These are phyloP conservation scores for Limulus polyphemus DNA, from an alignment of 2,888 invertebrate species.

Conservation along the genomic window DNA sequence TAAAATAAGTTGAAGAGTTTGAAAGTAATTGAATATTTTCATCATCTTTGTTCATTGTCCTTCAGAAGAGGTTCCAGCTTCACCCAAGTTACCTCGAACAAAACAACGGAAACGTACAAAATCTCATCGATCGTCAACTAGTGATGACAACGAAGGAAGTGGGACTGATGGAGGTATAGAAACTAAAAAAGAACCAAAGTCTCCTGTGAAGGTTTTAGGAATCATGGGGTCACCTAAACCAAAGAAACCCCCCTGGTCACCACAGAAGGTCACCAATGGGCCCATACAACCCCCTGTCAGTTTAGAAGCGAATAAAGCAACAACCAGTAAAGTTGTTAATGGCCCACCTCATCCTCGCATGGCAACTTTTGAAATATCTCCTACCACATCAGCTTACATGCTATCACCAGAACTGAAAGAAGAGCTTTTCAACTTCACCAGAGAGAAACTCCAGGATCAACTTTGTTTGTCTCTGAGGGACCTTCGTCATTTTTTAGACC, in stretches of 20 bases:
- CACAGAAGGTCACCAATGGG: too few species aligned
- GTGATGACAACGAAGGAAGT: constrained; percentile 14
- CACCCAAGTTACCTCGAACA: not conserved
- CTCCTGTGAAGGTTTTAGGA: too few species aligned
- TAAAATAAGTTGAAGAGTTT: too few species aligned
- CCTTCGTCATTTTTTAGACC: constrained; percentile 6
- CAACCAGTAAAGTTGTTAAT: too few species aligned
- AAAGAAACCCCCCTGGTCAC: too few species aligned
- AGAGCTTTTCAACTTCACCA: constrained; percentile 10
- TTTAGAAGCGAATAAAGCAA: too few species aligned
- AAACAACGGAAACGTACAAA: constrained; percentile 8
- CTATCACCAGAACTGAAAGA: constrained; percentile 7
- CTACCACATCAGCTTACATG: constrained; percentile 8
- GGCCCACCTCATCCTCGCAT: constrained; percentile 2
- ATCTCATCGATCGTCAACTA: constrained; percentile 6
- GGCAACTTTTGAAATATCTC: constrained; percentile 15
- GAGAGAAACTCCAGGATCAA: constrained; percentile 4
- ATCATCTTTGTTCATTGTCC: too few species aligned
- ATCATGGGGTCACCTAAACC: too few species aligned
- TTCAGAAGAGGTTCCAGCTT: not conserved
- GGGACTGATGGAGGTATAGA: constrained; percentile 10
- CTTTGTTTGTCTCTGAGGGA: constrained; percentile 12
- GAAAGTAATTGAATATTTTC: too few species aligned
- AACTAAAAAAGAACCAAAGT: not conserved
- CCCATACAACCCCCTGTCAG: not conserved